These are phyloP conservation scores for Ptilonorhynchus violaceus DNA, from an alignment of 2,113 vertebrate species.

Conservation along the genomic window DNA sequence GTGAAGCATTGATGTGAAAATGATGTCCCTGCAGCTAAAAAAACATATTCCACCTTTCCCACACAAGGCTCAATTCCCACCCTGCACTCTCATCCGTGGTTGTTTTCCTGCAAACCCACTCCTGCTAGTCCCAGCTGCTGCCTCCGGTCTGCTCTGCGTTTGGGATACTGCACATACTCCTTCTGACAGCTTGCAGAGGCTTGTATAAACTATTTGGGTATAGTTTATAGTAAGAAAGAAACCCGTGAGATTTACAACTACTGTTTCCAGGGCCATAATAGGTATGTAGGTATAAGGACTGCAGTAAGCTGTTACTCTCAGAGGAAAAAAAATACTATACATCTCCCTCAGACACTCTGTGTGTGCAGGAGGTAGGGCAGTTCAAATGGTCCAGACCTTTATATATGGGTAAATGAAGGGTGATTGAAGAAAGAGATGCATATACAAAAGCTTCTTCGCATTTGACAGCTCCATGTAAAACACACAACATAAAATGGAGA, in stretches of 20 bases:
- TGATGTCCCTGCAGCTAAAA: background rate
- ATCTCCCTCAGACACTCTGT: background rate
- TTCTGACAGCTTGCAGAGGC: slow-evolving; percentile 20
- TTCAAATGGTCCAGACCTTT: background rate
- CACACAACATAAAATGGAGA: background rate
- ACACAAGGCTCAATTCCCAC: background rate
- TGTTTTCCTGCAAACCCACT: background rate
- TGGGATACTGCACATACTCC: background rate
- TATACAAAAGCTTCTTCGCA: background rate
- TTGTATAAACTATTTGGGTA: slow-evolving; percentile 45
- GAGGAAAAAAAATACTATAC: background rate
- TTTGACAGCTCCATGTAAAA: background rate
- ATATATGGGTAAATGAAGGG: background rate
- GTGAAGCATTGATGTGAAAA: accelerated
- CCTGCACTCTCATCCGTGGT: background rate
- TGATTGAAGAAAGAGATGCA: background rate
- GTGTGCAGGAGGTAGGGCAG: background rate
- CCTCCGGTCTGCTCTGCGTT: background rate
- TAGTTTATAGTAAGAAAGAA: slow-evolving; percentile 25
- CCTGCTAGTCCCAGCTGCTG: background rate
- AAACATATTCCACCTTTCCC: background rate
- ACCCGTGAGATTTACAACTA: slow-evolving; percentile 44
- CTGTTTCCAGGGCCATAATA: slow-evolving; percentile 58
- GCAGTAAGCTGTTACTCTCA: background rate
- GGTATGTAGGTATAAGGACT: slow-evolving; percentile 38